A percentile compares a stretch with the other conserved stretches of the same genome.
Evolutionary conservation across 2,797 vertebrate species (phyloP).

Genomic region (Periophthalmus magnuspinnatus): DNA sequence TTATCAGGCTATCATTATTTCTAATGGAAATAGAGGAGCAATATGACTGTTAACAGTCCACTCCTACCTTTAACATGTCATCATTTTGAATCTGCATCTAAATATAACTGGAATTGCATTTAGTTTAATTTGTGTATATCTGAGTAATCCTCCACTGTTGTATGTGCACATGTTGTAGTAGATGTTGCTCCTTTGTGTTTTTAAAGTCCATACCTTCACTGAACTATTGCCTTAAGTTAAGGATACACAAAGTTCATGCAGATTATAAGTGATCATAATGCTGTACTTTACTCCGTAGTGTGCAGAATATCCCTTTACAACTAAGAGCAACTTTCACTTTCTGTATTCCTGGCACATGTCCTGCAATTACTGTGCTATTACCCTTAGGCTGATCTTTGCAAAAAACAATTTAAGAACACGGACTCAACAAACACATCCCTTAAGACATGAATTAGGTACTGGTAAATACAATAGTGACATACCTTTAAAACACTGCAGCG

Average conservation of each 20-base stretch:
- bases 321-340: not conserved
- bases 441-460: not conserved
- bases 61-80: no score
- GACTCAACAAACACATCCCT: not conserved
- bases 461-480: not conserved
- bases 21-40: no score
- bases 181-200: no score
- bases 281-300: not conserved
- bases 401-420: not conserved
- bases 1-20: no score
- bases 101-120: no score
- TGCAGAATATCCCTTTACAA: not conserved
- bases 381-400: not conserved
- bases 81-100: no score
- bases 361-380: constrained; percentile 1
- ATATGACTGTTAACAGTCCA: no score
- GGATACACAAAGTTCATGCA: not conserved
- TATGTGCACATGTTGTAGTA: no score
- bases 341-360: constrained; percentile 5
- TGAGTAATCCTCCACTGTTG: no score
- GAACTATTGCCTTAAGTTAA: no score
- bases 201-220: no score
- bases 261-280: not conserved
- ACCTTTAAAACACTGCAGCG: not conserved
- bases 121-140: no score